Base-by-base conservation (phyloP, 2,888 invertebrate genomes). In the Conistra vaccinii region DNA sequence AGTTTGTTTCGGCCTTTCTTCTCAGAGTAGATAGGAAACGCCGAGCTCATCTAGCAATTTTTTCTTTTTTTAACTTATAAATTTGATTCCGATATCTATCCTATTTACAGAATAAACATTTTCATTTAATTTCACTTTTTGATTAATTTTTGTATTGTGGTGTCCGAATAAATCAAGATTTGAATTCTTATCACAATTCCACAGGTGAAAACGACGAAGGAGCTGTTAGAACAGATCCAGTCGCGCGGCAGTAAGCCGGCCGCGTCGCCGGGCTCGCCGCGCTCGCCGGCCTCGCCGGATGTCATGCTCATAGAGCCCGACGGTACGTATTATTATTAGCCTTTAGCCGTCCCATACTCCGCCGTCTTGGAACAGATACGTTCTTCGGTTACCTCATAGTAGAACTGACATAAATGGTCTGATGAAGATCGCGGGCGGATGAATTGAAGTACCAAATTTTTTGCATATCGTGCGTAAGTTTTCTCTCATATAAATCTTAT, bases 221-320 rank as follows among this genome's bases (percentile, higher is more conserved):
- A 99, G 93, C 94, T 99, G 73, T 95, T 98, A 78, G 98, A 98
- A 71, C 98, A 98, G 93, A 97, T 98, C 87, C 98, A 98, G 93
- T 97, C 97, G 55, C 97, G 97, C 84, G 96, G 97, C 92, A 91
- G 91, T 77, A 92, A 88, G 87, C 92, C 91, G 81, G 85, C 90
- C 53, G 85, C 88, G 77, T 85, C 90, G 70, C 85, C 90, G 70
- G 68, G 81, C 72, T 75, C 89, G 42, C 83, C 89, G 81, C 84
- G 88, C 48, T 88, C 92, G 14, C 92, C 77, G 3, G 83, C 76
- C 89, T 93, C 93, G 66, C 95, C 95, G 1, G 96, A 96, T 83
- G 96, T 96, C 85, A 92, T 95, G 93, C 91, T 97, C 91, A 92
- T 97, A 87, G 95, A 96, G 85, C 93, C 95, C 0, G 94, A 95